phyloP scores from a whole-genome alignment of 1,140 invertebrate species.

The Megathymus violae region DNA sequence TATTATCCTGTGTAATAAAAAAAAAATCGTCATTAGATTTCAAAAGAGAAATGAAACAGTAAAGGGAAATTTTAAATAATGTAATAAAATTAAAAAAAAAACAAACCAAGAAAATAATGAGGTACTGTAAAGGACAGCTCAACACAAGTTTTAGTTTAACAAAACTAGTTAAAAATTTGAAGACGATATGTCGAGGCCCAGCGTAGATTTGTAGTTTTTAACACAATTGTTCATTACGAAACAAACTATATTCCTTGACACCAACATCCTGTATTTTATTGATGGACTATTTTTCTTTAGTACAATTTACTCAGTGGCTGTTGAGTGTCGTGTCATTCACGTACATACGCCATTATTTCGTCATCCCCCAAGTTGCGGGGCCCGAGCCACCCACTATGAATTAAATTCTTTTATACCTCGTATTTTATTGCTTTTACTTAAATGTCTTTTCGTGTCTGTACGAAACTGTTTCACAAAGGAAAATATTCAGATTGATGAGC shows the following conservation, averaged over 20 bases:
- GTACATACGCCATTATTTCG: conserved; percentile 56
- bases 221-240: neutral
- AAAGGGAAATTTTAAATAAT: too few species aligned
- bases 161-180: too few species aligned
- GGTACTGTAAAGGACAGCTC: too few species aligned
- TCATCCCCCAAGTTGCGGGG: conserved; percentile 50
- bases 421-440: conserved; percentile 58
- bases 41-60: too few species aligned
- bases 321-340: conserved; percentile 56
- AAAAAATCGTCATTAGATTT: too few species aligned
- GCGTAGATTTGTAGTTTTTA: too few species aligned
- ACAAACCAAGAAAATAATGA: too few species aligned
- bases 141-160: too few species aligned
- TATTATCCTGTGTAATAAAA: too few species aligned
- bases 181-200: too few species aligned
- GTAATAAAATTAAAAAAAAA: too few species aligned
- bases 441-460: neutral
- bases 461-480: neutral
- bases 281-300: conserved; percentile 42
- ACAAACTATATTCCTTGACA: too few species aligned
- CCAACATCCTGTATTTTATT: neutral
- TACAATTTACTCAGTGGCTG: conserved; percentile 48
- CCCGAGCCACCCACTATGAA: conserved; percentile 41
- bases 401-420: conserved; percentile 55
- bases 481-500: neutral